Base-by-base conservation (phyloP, 2,888 invertebrate species). In the Macroteleia sp. region DNA sequence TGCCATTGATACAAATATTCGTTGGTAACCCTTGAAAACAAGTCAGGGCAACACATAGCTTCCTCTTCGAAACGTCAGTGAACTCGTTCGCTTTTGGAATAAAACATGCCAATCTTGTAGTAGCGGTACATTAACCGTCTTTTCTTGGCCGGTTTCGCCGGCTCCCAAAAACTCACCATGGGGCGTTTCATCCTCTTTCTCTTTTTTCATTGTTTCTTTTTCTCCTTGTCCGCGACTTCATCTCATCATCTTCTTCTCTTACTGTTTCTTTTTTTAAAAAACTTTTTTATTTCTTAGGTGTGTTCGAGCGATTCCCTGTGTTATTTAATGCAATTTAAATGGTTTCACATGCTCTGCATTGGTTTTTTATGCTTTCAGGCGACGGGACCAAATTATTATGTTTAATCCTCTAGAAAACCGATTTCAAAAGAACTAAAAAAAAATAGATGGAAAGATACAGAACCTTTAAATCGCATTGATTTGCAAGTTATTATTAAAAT, bases 51-150 rank as follows among this genome's bases (percentile, higher is more conserved):
- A 57, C 41, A 41, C 61, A 20, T 34, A 59, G 56, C 64, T 74
- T 74, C 74, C 69, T 74, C 50, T 52, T 46, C 48, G 44, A 56
- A 71, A 66, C 71, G 67, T 71, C 76, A 73, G 52, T 71, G 75
- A 73, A 76, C 64, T 76, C 79, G 75, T 79, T 77, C 73, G 73
- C 71, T 59, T 67, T 76, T 62, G 42, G 70, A 80, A 77, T 74
- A 73, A 74, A 80, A 80, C 42, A 77, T 77, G 77, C 75, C 75
- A 66, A 79, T 80, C 71, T 77, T 64, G 75, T 80, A 78, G 79
- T 86, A 86, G 86, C 86, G 86, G 86, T 86, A 86, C 82, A 85
- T 85, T 86, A 86, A 86, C 86, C 86, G 86, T 86, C 86, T 81
- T 77, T 77, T 77, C 62, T 77, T 76, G 64, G 69, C 76, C 75